phyloP scores from a whole-genome alignment of 53 echinoderm and acorn worm genomes.

The Stichopus horrens region DNA sequence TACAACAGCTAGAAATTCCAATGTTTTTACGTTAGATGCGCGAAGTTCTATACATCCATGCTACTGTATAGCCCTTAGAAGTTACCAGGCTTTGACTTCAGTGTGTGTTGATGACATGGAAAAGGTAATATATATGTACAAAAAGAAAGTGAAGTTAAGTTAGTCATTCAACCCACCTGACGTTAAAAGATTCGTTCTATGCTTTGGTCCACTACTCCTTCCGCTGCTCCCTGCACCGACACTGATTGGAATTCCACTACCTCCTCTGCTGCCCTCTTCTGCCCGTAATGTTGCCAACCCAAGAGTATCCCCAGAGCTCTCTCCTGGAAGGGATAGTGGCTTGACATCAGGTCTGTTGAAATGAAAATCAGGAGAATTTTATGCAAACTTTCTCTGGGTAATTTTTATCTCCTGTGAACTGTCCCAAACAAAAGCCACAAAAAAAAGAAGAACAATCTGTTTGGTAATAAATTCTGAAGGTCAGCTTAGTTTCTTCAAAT shows the following conservation, averaged over 20 bases:
- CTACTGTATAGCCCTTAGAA: too few species aligned
- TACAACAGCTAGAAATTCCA: too few species aligned
- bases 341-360: slow-evolving; percentile 63
- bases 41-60: too few species aligned
- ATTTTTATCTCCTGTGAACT: too few species aligned
- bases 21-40: too few species aligned
- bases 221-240: slow-evolving; percentile 58
- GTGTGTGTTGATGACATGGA: too few species aligned
- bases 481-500: too few species aligned
- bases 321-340: slow-evolving; percentile 61
- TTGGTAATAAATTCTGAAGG: too few species aligned
- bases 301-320: slow-evolving; percentile 51
- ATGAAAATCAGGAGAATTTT: neutral
- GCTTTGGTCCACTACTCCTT: slow-evolving; percentile 60
- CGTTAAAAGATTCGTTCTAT: slow-evolving; percentile 77
- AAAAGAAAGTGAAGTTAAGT: neutral
- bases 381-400: too few species aligned
- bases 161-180: slow-evolving; percentile 60
- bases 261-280: slow-evolving; percentile 69
- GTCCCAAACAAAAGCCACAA: too few species aligned
- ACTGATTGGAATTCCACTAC: slow-evolving; percentile 67
- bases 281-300: slow-evolving; percentile 55
- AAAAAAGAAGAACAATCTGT: too few species aligned
- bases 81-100: too few species aligned
- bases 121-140: neutral